Evolutionary conservation across 2,113 vertebrate species (phyloP), one percentile per base, ranked within the genome.

Genomic region (Centrocercus urophasianus): DNA sequence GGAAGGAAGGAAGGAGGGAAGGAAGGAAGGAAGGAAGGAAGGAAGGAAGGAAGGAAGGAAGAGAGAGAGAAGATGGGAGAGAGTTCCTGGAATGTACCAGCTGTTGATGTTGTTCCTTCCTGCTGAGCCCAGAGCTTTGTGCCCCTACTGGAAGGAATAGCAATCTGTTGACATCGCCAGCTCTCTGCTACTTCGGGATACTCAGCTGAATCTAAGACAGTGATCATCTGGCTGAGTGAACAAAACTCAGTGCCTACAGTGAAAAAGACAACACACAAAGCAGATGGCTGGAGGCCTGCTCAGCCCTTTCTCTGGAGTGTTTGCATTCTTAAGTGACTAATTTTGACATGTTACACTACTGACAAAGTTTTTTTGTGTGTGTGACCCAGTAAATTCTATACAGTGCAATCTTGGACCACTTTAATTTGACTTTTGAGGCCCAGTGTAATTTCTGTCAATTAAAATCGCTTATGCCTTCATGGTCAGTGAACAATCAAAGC

Each of bases 61-160:
- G 14, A 54, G 16, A 54, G 8, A 47, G 67, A 71, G 75, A 93
- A 81, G 88, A 88, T 70, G 78, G 79, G 87, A 98, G 97, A 79
- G 74, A 94, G 93, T 94, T 98, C 98, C 97, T 97, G 89, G 95
- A 97, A 98, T 95, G 83, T 89, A 96, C 97, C 99, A 98, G 98
- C 98, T 99, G 98, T 97, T 97, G 96, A 96, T 93, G 93, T 98
- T 97, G 96, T 97, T 98, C 97, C 98, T 98, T 96, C 98, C 98
- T 89, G 84, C 97, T 83, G 75, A 96, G 96, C 94, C 81, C 83
- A 67, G 89, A 92, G 96, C 94, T 90, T 93, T 93, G 85, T 94
- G 95, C 89, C 95, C 94, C 95, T 89, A 97, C 90, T 14, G 92
- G 97, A 97, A 97, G 97, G 94, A 95, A 96, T 91, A 42, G 28